Base-by-base conservation (phyloP, 2,888 invertebrate genomes). In the Papilio demoleus region DNA sequence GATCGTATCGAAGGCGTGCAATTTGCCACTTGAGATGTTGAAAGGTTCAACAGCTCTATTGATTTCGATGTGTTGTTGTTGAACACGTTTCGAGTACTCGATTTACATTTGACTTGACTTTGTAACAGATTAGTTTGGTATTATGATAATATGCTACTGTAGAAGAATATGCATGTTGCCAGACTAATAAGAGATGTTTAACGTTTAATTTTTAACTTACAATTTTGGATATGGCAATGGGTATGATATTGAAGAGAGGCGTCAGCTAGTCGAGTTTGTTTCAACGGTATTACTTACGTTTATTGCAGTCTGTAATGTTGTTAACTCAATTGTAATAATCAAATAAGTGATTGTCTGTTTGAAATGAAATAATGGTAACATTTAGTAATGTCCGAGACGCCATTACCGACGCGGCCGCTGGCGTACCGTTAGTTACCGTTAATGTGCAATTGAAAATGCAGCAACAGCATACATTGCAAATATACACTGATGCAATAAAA, bases 1-100 rank as follows among this genome's bases (percentile, higher is more conserved):
- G 76, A 72, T 70, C 68, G 59, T 65, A 66, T 61, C 42, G 42
- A 42, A 59, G 73, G 60, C 68, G 67, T 70, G 65, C 63, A 67
- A 70, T 67, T 67, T 67, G 70, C 71, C 68, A 62, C 27, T 63
- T 66, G 47, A 65, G 36, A 64, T 38, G 59, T 68, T 64, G 64
- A 68, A 68, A 63, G 40, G 50, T 67, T 67, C 61, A 59, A 70
- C 65, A 63, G 58, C 67, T 66, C 64, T 45, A 70, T 71, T 70
- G 50, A 62, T 70, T 56, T 19, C 38, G 17, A 59, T 47, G 58
- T 45, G 61, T 59, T 68, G 56, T 56, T 66, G 59, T 47, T 47
- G 34, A 45, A 60, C 36, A 47, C 19, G 59, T 66, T 31, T 34
- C 42, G 56, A 65, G 58, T 17, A 36, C 60, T 66, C 45, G 12